These are phyloP conservation scores for Chelonoidis abingdonii DNA, from an alignment of 2,113 vertebrate genomes.

Conservation along the genomic window DNA sequence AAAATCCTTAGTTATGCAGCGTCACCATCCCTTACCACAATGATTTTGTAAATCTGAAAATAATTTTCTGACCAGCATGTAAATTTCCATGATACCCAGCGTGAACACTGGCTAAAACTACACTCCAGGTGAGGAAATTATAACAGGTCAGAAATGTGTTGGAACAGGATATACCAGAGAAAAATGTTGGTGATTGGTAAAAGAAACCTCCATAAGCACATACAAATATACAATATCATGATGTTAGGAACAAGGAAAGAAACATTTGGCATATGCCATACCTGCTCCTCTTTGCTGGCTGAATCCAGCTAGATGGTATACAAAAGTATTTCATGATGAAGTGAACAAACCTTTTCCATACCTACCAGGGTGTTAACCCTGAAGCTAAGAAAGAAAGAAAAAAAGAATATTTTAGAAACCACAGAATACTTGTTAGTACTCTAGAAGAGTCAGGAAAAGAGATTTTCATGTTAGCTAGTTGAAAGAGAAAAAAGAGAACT, in stretches of 20 bases:
- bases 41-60: slow-evolving; percentile 4
- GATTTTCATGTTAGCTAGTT: slow-evolving; percentile 65
- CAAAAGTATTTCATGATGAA: slow-evolving; percentile 72
- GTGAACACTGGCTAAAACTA: slow-evolving; percentile 3
- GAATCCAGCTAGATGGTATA: slow-evolving; percentile 68
- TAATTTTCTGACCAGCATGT: neutral
- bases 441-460: slow-evolving; percentile 69
- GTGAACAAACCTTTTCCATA: slow-evolving; percentile 76
- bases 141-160: slow-evolving; percentile 66
- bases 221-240: slow-evolving; percentile 60
- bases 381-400: slow-evolving; percentile 65
- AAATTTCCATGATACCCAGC: slow-evolving; percentile 28
- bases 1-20: neutral
- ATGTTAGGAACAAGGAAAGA: slow-evolving; percentile 55
- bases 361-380: slow-evolving; percentile 71
- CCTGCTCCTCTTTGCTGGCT: slow-evolving; percentile 63
- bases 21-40: neutral
- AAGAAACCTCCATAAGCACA: slow-evolving; percentile 69
- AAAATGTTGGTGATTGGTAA: slow-evolving; percentile 63
- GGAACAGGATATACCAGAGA: slow-evolving; percentile 8
- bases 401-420: slow-evolving; percentile 64
- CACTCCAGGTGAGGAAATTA: slow-evolving; percentile 48
- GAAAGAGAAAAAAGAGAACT: slow-evolving; percentile 70
- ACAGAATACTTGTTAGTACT: slow-evolving; percentile 75
- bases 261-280: slow-evolving; percentile 49